A percentile compares a stretch with the other conserved stretches of the same genome.
These are phyloP conservation scores for Pandion haliaetus DNA, from an alignment of 2,113 vertebrate genomes.

Conservation along the genomic window DNA sequence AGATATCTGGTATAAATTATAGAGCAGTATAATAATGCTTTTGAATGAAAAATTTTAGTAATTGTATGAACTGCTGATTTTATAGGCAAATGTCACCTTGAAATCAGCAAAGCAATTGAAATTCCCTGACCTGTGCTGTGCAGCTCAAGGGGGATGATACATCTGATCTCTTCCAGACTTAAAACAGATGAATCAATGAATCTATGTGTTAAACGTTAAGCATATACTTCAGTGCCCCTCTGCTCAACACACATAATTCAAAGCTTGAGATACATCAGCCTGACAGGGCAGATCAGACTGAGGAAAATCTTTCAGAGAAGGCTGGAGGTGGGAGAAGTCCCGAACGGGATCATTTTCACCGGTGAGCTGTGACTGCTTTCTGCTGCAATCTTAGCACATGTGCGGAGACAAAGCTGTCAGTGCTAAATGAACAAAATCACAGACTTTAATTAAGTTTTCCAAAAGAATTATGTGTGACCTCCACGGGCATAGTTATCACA, in stretches of 20 bases:
- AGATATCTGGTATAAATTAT: background rate
- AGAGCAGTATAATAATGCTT: background rate
- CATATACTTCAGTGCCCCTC: background rate
- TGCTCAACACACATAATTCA: background rate
- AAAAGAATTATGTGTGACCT: background rate
- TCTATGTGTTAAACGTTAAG: background rate
- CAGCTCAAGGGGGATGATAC: background rate
- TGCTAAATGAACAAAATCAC: background rate
- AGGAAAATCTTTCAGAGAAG: background rate
- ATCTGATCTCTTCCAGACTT: background rate
- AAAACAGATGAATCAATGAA: conserved; percentile 26
- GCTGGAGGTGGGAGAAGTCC: background rate
- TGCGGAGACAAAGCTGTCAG: background rate
- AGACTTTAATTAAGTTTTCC: background rate
- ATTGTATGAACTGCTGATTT: background rate
- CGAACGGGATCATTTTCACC: background rate
- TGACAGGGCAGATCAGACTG: background rate
- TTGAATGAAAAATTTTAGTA: background rate
- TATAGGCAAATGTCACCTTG: background rate
- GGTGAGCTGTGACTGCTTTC: background rate
- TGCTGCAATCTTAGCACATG: background rate
- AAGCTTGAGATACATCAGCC: background rate
- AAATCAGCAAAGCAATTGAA: background rate
- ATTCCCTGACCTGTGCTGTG: background rate
- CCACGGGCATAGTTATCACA: background rate